Base-by-base conservation (phyloP, 1,140 invertebrate genomes). In the Nasonia giraulti region DNA sequence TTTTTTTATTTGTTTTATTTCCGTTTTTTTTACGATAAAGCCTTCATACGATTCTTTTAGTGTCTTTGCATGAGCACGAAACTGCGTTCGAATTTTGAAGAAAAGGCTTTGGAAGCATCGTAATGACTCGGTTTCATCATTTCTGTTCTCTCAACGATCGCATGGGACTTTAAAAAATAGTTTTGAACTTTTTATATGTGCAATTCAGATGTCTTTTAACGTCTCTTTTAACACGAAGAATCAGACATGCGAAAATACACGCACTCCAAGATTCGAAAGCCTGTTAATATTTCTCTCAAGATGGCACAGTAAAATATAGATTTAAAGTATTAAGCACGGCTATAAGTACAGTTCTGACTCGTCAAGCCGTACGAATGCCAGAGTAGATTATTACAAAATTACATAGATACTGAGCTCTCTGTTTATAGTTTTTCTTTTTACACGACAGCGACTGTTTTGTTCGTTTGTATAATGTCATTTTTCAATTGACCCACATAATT, bases 51-150 rank as follows among this genome's bases (percentile, higher is more conserved):
- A 73, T 74, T 82, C 27, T 55, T 82, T 82, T 82, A 62, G 12
- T 40, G 71, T 82, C 80, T 82, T 62, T 62, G 79, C 27, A 55
- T 62, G 50, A 7, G 8, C n/a, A 6, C n/a, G 66, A 69, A 69
- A 44, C 62, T 47, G 73, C 68, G 44, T 73, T 81, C 79, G 79
- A 81, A 81, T 73, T 68, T 80, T 80, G 79, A 80, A 71, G 79
- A 23, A 23, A 50, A 71, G 66, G 37, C 79, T 47, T 80, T 73
- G 3, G 33, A 37, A 37, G 33, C 33, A 33, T 62, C 50, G 17
- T 47, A 7, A 23, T 33, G 47, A 78, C 40, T 62, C 20, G 47
- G 62, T 20, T 78, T 31, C 33, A 17, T 62, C 2, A 33, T 77
- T 14, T 62, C 20, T 40, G 17, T 50, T 50, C 12, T 50, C 75